Conservation (phyloP, 1,140 invertebrate species). For the Harlomillsia oculata region DNA sequence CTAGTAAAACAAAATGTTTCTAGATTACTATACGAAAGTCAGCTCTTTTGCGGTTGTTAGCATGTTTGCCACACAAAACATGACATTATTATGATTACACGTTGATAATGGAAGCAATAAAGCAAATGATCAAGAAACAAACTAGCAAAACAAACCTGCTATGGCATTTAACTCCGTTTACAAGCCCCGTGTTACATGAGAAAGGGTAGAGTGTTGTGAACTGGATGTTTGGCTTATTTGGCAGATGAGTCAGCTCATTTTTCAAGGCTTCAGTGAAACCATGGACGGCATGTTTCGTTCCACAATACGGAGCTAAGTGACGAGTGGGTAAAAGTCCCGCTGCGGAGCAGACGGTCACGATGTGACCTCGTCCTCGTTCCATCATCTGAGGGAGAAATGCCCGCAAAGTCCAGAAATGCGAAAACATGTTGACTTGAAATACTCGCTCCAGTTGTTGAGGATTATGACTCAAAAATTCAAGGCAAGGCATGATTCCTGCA, state of each 20-base stretch:
- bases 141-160: slow-evolving; percentile 1
- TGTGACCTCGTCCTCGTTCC: slow-evolving; percentile 62
- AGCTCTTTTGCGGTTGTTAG: not conserved
- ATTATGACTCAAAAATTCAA: slow-evolving; percentile 54
- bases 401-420: slow-evolving; percentile 69
- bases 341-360: slow-evolving; percentile 71
- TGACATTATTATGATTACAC: not conserved
- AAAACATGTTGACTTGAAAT: slow-evolving; percentile 68
- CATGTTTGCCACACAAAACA: not conserved
- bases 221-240: slow-evolving; percentile 52
- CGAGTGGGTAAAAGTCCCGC: slow-evolving; percentile 62
- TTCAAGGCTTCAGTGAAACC: slow-evolving; percentile 47
- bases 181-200: slow-evolving; percentile 75
- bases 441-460: slow-evolving; percentile 56
- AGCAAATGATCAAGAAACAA: not conserved
- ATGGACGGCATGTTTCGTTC: slow-evolving; percentile 69
- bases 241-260: slow-evolving; percentile 55
- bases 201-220: slow-evolving; percentile 71
- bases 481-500: slow-evolving; percentile 79
- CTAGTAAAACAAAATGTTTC: slow-evolving; percentile 48
- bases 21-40: slow-evolving; percentile 1
- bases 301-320: slow-evolving; percentile 74
- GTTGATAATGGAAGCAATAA: not conserved
- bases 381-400: slow-evolving; percentile 73
- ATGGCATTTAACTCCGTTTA: slow-evolving; percentile 48